A percentile compares a stretch with the other conserved stretches of the same genome.
These are phyloP conservation scores for Meles meles DNA, from an alignment of 2,113 vertebrate species.

Conservation along the genomic window DNA sequence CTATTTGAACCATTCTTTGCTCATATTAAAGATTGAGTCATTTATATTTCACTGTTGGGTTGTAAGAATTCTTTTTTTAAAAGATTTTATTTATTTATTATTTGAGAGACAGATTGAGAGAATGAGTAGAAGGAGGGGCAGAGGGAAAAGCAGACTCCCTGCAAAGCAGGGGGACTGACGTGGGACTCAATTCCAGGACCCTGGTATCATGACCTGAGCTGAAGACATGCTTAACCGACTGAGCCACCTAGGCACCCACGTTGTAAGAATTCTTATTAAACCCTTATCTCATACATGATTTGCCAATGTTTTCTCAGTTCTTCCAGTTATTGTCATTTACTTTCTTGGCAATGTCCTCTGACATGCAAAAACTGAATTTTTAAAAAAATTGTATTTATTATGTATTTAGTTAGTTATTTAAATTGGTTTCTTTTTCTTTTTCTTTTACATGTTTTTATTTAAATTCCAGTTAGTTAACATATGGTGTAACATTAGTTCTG, in stretches of 20 bases:
- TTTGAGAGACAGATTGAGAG: too few species aligned
- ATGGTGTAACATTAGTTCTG: neutral
- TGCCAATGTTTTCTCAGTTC: neutral
- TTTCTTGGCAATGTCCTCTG: neutral
- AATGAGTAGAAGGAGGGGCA: too few species aligned
- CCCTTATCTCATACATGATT: neutral
- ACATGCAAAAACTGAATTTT: neutral
- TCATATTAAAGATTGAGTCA: neutral
- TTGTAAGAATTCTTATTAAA: neutral
- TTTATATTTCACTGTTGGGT: neutral
- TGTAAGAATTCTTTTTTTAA: neutral
- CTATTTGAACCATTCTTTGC: neutral
- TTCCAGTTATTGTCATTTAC: neutral
- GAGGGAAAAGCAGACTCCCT: too few species aligned
- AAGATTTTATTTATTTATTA: too few species aligned
- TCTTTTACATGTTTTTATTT: neutral
- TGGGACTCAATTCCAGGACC: too few species aligned
- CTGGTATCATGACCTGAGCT: too few species aligned
- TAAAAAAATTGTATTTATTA: neutral
- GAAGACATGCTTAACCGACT: too few species aligned
- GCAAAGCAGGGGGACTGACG: too few species aligned
- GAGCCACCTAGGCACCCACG: too few species aligned
- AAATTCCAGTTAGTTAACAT: neutral
- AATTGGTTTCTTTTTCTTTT: neutral
- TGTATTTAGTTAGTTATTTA: neutral